Evolutionary conservation across 2,888 invertebrate species (phyloP), one percentile per base, ranked within the genome.

Genomic region (Tachina grossa): DNA sequence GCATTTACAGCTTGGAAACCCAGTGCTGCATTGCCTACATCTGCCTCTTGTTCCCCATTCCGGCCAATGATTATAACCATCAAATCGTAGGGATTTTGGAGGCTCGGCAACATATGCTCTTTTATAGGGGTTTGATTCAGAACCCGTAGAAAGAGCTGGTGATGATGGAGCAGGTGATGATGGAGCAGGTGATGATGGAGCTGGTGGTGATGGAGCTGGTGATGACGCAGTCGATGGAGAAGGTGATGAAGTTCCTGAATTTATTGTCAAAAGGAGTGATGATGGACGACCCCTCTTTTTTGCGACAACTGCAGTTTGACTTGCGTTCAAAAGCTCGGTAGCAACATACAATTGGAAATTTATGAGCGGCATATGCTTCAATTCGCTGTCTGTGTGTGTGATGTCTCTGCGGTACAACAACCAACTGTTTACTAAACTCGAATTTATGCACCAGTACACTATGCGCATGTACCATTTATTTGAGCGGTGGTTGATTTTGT

Each of bases 381-480:
- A n/a, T 55, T 78, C 75, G 11, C 80, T 71, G 57, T 59, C 51
- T 74, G 79, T 51, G 65, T 78, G 10, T 76, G 59, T 80, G 14
- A 83, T 14, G 77, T 87, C 78, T 82, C 85, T 85, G 65, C 78
- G 82, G 49, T 86, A 84, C 80, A 86, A 78, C 31, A 84, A 47
- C 78, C 87, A 84, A 31, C 84, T 22, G 22, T 22, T 22, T 22
- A 22, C 22, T 76, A 16, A 6, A 51, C n/a, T n/a, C 4, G 51
- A 51, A 2, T 51, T 51, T 43, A 61, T 61, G 16, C 41, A 61
- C 61, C 61, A 61, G 61, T 61, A 84, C 39, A 84, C 83, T 59
- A 86, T 87, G 16, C 84, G 83, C 86, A 87, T 87, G 57, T 87
- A 87, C 87, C 79, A 87, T 72, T 87, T 83, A 72, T 16, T 53